phyloP scores from a whole-genome alignment of 2,113 vertebrate species.

The Tragelaphus buxtoni region DNA sequence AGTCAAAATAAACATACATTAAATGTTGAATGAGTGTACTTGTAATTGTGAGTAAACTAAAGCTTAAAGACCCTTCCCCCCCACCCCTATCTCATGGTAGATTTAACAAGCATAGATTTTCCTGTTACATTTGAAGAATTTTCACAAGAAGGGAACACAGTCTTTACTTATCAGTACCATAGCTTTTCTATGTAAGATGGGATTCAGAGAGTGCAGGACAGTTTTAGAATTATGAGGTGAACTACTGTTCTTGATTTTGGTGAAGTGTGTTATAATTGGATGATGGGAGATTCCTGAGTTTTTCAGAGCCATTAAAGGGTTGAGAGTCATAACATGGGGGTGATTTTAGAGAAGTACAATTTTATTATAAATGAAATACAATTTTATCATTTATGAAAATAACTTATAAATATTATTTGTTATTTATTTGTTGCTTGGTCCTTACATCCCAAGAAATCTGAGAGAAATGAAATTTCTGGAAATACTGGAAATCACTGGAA shows the following conservation, averaged over 20 bases:
- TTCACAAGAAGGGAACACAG: neutral
- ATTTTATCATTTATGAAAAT: slow-evolving; percentile 10
- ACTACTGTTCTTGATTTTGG: neutral
- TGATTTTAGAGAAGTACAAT: neutral
- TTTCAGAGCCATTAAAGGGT: neutral
- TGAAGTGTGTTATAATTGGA: neutral
- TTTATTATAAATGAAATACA: neutral
- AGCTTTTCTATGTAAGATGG: neutral
- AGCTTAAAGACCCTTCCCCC: neutral
- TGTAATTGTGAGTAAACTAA: neutral
- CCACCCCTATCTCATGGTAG: neutral
- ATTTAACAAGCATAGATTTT: neutral
- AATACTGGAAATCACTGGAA: neutral
- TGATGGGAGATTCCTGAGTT: neutral
- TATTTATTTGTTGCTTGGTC: neutral
- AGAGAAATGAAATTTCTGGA: neutral
- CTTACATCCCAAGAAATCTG: neutral
- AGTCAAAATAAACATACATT: neutral
- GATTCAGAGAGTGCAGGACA: neutral
- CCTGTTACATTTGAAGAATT: neutral
- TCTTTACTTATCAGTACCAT: neutral
- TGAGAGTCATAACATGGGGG: neutral
- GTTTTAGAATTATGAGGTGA: neutral
- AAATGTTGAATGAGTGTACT: neutral
- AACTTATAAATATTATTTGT: neutral